Evolutionary conservation across 2,888 invertebrate genomes (phyloP), one percentile per base, ranked within the genome.

Genomic region (Cataglyphis albicans): DNA sequence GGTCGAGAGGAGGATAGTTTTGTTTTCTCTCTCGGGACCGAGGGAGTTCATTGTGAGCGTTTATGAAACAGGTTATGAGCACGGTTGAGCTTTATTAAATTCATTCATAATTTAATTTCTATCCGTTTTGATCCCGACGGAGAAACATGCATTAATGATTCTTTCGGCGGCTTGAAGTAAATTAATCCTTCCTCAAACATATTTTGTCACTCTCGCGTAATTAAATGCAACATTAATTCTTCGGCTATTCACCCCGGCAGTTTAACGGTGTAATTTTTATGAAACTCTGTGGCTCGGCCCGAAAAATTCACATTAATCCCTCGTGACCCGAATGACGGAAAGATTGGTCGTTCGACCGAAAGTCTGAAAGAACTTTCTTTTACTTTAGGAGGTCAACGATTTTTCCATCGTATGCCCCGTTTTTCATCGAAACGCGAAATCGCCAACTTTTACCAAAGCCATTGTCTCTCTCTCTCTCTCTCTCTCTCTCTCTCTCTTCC

Each of bases 41-140:
- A 81, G 52, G 73, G 64, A 64, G 76, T 78, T 80, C 67, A 82
- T 84, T 78, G 41, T 12, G 57, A 48, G 81, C 73, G 81, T 86
- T 80, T 70, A 70, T 59, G 70, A 78, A 78, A 82, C 84, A 35
- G 80, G 80, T 82, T 82, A 83, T 12, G 15, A 88, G 88, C 84
- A 81, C 68, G 35, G 70, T 61, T 59, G 84, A 81, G 86, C 86
- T 86, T 88, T 86, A 87, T 88, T 87, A 87, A 86, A 88, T 88
- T 74, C 82, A 80, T 76, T 80, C 78, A 75, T 67, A 85, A 87
- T 87, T 86, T 84, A 80, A 86, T 87, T 87, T 87, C 65, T 48
- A 81, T 52, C 48, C 64, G 55, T 35, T 35, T 35, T 38, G 38
- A 35, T 55, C 57, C 68, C 63, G 12, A 41, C n/a, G 78, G 55